Base-by-base conservation (phyloP, 2,797 vertebrate genomes). In the Meda fulgida region DNA sequence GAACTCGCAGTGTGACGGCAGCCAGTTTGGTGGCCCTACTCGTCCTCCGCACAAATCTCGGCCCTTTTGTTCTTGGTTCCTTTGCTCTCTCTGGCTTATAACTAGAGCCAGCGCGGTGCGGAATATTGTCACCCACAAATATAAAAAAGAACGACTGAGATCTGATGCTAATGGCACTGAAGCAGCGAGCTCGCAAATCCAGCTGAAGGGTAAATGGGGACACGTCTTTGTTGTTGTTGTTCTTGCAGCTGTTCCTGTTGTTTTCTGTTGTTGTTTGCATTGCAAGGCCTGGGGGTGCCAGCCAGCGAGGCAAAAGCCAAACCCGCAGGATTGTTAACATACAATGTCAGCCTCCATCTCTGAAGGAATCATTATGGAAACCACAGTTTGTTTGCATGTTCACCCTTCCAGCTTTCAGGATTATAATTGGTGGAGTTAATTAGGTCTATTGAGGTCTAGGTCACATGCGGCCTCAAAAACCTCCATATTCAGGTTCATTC, bases 1-100 rank as follows among this genome's bases (percentile, higher is more conserved):
- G 93, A 88, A 70, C 89, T 93, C 92, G 93, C 93, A 93, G 91
- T 92, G 88, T 83, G 77, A 93, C 87, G 90, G 53, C 31, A 46
- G 21, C 34, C 72, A 48, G 46, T 83, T 82, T 85, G 87, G 67
- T 85, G 84, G 80, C 66, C 70, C 34, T 43, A 58, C 38, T 66
- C 26, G 36, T 43, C 43, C 43, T 80, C 43, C 18, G 5, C 75
- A 66, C 53, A 78, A 71, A 78, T 53, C 67, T 65, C 14, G 5
- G 66, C 48, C 16, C 79, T 38, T 71, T 78, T 84, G 40, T 84
- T 79, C 34, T 71, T 21, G 1, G 8, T 63, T 13, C 9, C 55
- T 46, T 70, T 70, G 46, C 26, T 38, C 81, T 66, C 23, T 80
- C 58, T 69, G 16, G 34, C 11, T 81, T 72, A 36, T 87, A 90